A percentile compares a stretch with the other conserved stretches of the same genome.
Conservation (phyloP, 2,888 invertebrate genomes). For the Eupithecia abbreviata region DNA sequence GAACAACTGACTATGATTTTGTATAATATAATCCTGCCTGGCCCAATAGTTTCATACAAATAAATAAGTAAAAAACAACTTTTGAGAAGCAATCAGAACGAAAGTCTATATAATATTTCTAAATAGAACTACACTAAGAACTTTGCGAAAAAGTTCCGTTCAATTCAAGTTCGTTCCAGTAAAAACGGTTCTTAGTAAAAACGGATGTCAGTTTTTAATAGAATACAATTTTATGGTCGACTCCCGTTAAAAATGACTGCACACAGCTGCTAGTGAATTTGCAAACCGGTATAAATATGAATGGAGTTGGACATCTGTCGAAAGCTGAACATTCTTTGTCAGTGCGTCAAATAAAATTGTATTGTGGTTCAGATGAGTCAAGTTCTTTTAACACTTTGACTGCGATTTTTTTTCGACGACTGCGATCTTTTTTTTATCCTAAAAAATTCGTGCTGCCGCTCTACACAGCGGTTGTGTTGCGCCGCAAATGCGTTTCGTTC, state of each 20-base stretch:
- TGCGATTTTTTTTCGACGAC: no score
- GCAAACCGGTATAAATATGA: slow-evolving; percentile 15
- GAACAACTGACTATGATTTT: slow-evolving; percentile 1
- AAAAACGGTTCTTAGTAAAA: slow-evolving; percentile 6
- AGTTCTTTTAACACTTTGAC: no score
- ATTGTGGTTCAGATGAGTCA: not conserved
- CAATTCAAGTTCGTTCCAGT: not conserved
- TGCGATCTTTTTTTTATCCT: no score
- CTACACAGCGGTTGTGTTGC: no score
- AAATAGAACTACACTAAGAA: not conserved
- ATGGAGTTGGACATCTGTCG: slow-evolving; percentile 12
- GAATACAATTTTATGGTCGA: slow-evolving; percentile 12
- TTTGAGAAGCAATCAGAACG: not conserved
- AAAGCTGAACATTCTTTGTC: slow-evolving; percentile 10
- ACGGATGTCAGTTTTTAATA: slow-evolving; percentile 12
- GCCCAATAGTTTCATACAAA: not conserved
- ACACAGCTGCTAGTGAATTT: slow-evolving; percentile 9
- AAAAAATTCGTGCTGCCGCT: no score
- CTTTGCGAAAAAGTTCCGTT: slow-evolving; percentile 3
- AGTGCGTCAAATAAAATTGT: not conserved
- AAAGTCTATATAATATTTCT: not conserved
- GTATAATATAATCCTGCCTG: not conserved
- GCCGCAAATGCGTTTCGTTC: no score
- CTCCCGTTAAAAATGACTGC: slow-evolving; percentile 8
- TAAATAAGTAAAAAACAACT: not conserved